Evolutionary conservation across 2,888 invertebrate genomes (phyloP).

Genomic region (Cotesia congregata): DNA sequence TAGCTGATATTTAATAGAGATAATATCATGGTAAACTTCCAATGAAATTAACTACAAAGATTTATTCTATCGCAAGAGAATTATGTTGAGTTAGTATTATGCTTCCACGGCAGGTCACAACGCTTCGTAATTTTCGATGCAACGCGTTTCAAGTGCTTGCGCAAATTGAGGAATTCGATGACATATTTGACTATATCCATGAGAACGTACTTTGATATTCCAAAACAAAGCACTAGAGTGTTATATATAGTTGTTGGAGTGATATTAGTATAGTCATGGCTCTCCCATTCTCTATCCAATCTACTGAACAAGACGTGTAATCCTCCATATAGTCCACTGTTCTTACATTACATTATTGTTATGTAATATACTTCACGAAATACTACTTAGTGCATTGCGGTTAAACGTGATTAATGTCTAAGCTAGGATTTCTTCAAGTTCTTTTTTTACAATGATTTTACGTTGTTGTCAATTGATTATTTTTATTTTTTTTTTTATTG

Average conservation of each 20-base stretch:
- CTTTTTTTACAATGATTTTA: neutral
- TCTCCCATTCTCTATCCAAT: slow-evolving; percentile 2
- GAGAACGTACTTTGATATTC: slow-evolving; percentile 21
- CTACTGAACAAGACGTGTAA: neutral
- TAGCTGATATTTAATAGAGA: neutral
- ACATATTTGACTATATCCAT: neutral
- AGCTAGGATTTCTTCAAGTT: neutral
- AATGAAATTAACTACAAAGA: neutral
- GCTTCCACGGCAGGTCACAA: neutral
- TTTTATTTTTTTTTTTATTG: neutral
- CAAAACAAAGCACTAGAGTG: slow-evolving; percentile 1
- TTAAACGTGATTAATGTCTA: neutral
- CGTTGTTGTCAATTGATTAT: neutral
- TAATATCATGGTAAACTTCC: neutral
- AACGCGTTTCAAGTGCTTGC: slow-evolving; percentile 22
- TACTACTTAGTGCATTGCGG: neutral
- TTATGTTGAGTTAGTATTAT: neutral
- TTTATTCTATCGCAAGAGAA: slow-evolving; percentile 4
- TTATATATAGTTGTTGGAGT: slow-evolving; percentile 1
- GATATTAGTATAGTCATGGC: slow-evolving; percentile 13
- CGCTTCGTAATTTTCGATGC: slow-evolving; percentile 12
- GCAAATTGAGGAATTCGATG: slow-evolving; percentile 14
- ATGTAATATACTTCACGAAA: neutral
- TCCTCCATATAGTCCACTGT: neutral
- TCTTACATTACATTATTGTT: neutral